Conservation (phyloP, 2,113 vertebrate species). For the Corvus hawaiiensis region DNA sequence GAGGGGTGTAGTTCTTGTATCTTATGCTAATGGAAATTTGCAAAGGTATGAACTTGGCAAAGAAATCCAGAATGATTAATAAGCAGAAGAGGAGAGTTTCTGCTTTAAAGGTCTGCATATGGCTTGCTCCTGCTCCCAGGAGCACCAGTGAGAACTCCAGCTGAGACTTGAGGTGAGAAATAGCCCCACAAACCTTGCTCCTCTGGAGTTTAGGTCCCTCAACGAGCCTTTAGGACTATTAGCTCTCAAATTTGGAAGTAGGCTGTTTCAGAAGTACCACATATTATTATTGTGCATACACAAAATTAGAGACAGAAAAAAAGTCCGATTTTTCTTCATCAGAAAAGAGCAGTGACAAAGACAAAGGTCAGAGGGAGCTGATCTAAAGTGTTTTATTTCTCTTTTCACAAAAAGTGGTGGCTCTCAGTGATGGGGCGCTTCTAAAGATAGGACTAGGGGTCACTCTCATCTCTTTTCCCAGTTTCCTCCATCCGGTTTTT, state of each 20-base stretch:
- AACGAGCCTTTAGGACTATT: rapidly evolving
- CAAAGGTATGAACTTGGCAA: not conserved
- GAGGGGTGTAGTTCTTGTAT: not conserved
- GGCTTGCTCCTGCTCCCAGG: not conserved
- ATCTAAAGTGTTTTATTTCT: not conserved
- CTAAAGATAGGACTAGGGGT: not conserved
- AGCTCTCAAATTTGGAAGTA: not conserved
- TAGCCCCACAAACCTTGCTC: not conserved
- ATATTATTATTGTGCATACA: not conserved
- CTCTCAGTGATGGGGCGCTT: not conserved
- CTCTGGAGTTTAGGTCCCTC: not conserved
- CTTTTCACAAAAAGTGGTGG: not conserved
- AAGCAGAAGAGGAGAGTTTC: not conserved
- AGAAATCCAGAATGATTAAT: not conserved
- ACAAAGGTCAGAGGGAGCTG: not conserved
- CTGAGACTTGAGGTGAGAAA: not conserved
- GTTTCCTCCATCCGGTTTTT: not conserved
- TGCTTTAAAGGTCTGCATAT: not conserved
- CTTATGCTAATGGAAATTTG: not conserved
- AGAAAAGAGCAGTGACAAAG: not conserved
- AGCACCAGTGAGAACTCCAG: not conserved
- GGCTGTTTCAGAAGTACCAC: not conserved
- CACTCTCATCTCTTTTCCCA: not conserved
- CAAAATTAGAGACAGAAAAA: not conserved
- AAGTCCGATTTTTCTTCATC: not conserved